Conservation (phyloP, 2,797 vertebrate genomes). For the Typhlichthys eigenmanni region DNA sequence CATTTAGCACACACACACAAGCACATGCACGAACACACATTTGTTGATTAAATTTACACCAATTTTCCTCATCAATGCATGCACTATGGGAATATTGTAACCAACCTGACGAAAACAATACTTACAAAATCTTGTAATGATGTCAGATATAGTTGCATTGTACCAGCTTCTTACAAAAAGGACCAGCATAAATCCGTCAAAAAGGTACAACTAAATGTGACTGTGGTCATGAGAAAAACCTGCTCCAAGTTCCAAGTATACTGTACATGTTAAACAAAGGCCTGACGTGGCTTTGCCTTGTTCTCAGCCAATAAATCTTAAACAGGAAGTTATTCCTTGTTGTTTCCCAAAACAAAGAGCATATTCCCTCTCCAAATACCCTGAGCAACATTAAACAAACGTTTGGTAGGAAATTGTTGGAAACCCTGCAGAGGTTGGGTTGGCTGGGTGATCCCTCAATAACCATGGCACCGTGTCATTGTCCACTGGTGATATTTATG, state of each 20-base stretch:
- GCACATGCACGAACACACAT: no score
- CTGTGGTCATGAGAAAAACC: slow-evolving; percentile 15
- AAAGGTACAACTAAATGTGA: not conserved
- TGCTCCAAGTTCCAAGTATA: slow-evolving; percentile 28
- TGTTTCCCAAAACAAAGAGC: slow-evolving; percentile 35
- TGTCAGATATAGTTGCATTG: not conserved
- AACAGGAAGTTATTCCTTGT: slow-evolving; percentile 65
- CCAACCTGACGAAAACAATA: slow-evolving; percentile 3
- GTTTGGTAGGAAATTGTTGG: slow-evolving; percentile 23
- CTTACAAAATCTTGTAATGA: no score
- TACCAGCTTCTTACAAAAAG: not conserved
- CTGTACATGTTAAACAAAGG: slow-evolving; percentile 40
- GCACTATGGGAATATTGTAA: not conserved
- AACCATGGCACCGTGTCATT: slow-evolving; percentile 23
- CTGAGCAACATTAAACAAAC: slow-evolving; percentile 50
- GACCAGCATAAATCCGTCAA: slow-evolving; percentile 2
- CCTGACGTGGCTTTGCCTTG: slow-evolving; percentile 11
- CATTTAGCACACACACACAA: no score
- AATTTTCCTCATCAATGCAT: no score
- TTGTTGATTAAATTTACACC: no score
- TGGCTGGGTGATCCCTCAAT: slow-evolving; percentile 26
- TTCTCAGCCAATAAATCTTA: slow-evolving; percentile 38
- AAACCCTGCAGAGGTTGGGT: slow-evolving; percentile 23
- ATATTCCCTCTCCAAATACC: slow-evolving; percentile 54
- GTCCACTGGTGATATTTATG: slow-evolving; percentile 57